Evolutionary conservation across 1,140 invertebrate species (phyloP).

Genomic region (Temnothorax curvispinosus): DNA sequence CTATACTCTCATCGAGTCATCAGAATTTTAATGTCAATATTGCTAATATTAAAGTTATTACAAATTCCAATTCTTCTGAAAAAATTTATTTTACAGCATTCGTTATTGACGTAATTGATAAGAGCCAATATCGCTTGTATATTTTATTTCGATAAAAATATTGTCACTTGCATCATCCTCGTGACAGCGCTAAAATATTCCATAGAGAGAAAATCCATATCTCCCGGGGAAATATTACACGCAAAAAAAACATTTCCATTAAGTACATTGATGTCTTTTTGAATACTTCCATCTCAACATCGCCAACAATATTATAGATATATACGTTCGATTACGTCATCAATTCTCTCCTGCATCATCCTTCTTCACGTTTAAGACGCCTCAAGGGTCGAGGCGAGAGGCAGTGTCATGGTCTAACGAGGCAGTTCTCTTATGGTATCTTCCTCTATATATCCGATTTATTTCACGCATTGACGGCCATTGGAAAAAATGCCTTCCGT

Average conservation of each 20-base stretch:
- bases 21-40: not conserved
- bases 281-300: slow-evolving; percentile 8
- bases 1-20: not conserved
- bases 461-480: slow-evolving; percentile 17
- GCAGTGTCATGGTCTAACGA: not conserved
- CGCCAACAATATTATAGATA: slow-evolving; percentile 4
- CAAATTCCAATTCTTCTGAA: not conserved
- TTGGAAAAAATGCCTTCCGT: slow-evolving; percentile 33
- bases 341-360: not conserved
- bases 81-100: not conserved
- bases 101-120: not conserved
- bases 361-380: not conserved
- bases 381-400: not conserved
- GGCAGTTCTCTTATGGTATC: slow-evolving; percentile 7
- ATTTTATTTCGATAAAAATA: not conserved
- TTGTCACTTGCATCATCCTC: not conserved
- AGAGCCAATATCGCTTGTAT: not conserved
- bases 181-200: not conserved
- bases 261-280: not conserved
- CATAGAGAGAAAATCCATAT: not conserved
- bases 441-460: slow-evolving; percentile 19
- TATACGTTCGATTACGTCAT: slow-evolving; percentile 25
- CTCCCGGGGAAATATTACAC: not conserved
- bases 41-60: slow-evolving; percentile 1
- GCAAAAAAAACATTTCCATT: not conserved